Evolutionary conservation across 1,140 invertebrate species (phyloP).

Genomic region (Archegozetes longisetosus): DNA sequence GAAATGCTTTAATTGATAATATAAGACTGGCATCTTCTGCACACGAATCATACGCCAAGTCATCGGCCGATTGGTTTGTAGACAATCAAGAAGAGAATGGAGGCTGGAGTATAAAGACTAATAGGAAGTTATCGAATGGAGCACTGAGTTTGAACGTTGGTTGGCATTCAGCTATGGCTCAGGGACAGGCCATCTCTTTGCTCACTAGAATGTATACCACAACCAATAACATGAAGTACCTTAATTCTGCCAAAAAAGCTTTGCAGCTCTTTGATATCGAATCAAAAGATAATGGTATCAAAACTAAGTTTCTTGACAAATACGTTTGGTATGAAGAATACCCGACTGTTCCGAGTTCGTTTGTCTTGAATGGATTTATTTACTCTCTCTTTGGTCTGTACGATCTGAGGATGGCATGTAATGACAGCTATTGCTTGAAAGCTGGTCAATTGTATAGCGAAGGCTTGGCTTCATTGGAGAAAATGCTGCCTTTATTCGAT

Average conservation of each 20-base stretch:
- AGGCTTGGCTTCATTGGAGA: constrained; percentile 74
- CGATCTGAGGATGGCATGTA: constrained; percentile 47
- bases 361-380: constrained; percentile 97
- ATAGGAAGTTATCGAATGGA: constrained; percentile 49
- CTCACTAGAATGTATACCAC: constrained; percentile 70
- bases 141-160: constrained; percentile 61
- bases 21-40: constrained; percentile 61
- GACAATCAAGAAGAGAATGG: constrained; percentile 64
- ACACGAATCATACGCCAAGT: constrained; percentile 75
- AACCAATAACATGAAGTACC: constrained; percentile 54
- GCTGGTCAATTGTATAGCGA: constrained; percentile 59
- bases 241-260: constrained; percentile 60
- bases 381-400: constrained; percentile 92
- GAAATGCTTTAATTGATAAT: constrained; percentile 61
- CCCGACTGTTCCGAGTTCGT: constrained; percentile 81
- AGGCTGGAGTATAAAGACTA: constrained; percentile 76
- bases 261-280: constrained; percentile 58
- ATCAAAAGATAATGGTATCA: constrained; percentile 52
- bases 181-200: constrained; percentile 88
- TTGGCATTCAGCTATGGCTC: constrained; percentile 95
- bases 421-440: constrained; percentile 15
- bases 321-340: constrained; percentile 94
- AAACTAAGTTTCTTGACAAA: constrained; percentile 61
- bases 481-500: constrained; percentile 78
- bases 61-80: constrained; percentile 84